Conservation (phyloP, 2,797 vertebrate species). For the Astyanax mexicanus region DNA sequence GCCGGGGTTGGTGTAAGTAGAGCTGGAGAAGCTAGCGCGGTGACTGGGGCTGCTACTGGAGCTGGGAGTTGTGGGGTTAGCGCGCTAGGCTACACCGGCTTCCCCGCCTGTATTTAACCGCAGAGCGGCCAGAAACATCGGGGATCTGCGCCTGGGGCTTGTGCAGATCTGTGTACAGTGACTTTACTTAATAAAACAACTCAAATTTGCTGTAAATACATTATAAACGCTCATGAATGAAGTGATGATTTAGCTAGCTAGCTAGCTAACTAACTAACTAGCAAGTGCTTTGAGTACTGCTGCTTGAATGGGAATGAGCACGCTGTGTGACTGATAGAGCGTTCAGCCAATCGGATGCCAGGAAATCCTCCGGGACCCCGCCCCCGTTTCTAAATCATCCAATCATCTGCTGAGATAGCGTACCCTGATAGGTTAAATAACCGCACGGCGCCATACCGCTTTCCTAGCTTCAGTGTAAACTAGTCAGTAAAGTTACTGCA, state of each 20-base stretch:
- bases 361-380: constrained; percentile 1
- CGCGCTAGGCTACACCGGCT: constrained; percentile 15
- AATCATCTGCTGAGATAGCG: constrained; percentile 26
- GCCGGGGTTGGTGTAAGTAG: neutral
- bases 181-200: neutral
- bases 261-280: too few relatives aligned
- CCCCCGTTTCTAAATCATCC: constrained; percentile 8
- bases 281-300: too few relatives aligned
- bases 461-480: neutral
- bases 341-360: constrained; percentile 45
- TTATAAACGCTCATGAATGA: constrained; percentile 10
- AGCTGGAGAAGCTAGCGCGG: neutral
- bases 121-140: too few relatives aligned
- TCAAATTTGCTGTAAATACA: neutral
- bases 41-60: constrained; percentile 21
- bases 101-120: neutral
- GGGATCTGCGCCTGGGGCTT: too few relatives aligned
- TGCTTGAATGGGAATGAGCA: constrained; percentile 26
- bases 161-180: neutral
- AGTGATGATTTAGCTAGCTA: constrained; percentile 26
- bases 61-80: neutral
- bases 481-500: too few relatives aligned
- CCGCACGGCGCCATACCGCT: neutral
- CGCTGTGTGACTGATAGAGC: constrained; percentile 37
- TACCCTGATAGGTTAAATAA: constrained; percentile 8